A percentile compares a stretch with the other conserved stretches of the same genome.
Conservation (phyloP, 2,888 invertebrate genomes). For the Malthinus flaveolus region DNA sequence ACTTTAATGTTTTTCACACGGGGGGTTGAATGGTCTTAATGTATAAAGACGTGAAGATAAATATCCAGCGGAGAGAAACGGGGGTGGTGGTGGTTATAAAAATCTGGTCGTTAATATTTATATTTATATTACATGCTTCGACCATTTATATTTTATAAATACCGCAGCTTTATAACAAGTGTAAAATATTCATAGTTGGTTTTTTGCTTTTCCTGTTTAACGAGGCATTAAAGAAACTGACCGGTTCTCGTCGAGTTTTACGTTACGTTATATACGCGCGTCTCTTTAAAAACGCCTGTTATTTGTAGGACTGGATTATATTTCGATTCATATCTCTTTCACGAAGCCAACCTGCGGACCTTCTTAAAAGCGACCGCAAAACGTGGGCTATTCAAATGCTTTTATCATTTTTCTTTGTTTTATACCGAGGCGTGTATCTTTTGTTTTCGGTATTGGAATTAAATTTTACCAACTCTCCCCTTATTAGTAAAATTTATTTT, state of each 20-base stretch:
- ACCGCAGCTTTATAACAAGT: conserved; percentile 41
- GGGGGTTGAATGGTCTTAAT: too few relatives aligned
- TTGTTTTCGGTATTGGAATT: too few relatives aligned
- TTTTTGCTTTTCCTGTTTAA: conserved; percentile 41
- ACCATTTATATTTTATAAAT: conserved; percentile 25
- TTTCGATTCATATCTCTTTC: conserved; percentile 40
- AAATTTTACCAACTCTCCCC: not conserved
- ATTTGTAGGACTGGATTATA: conserved; percentile 34
- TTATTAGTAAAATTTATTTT: not conserved
- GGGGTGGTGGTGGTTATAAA: too few relatives aligned
- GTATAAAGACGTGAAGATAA: too few relatives aligned
- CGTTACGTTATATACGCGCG: conserved; percentile 24
- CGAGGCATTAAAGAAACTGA: conserved; percentile 42
- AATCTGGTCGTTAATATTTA: conserved; percentile 2
- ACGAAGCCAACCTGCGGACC: conserved; percentile 35
- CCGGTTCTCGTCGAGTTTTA: conserved; percentile 41
- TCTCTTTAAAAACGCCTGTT: conserved; percentile 25
- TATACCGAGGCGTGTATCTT: not conserved
- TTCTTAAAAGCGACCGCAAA: conserved; percentile 17
- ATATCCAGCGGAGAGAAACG: too few relatives aligned
- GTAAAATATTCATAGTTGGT: conserved; percentile 47
- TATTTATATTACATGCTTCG: conserved; percentile 20
- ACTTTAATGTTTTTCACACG: too few relatives aligned
- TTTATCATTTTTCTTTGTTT: conserved; percentile 1
- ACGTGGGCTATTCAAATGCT: conserved; percentile 38